Conservation (phyloP, 1,140 invertebrate species). For the Drosophila persimilis region DNA sequence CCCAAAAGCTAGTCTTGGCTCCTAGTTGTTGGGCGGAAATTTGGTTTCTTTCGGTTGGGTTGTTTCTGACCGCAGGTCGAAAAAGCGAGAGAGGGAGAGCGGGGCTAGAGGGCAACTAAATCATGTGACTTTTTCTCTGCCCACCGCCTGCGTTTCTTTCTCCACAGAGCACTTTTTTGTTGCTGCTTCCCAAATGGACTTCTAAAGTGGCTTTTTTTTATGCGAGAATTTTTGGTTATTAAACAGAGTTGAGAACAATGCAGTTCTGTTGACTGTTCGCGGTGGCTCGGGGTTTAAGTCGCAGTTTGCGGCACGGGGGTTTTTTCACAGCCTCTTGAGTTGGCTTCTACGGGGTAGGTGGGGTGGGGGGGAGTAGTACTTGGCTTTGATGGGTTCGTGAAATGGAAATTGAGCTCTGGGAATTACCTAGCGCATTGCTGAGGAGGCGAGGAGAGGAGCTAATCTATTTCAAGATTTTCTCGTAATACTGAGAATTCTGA, state of each 20-base stretch:
- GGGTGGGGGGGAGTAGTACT: conserved; percentile 4
- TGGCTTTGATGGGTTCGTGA: conserved; percentile 16
- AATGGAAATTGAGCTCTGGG: conserved; percentile 35
- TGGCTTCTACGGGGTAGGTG: conserved; percentile 4
- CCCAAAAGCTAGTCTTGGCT: too few relatives aligned
- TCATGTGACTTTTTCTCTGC: conserved; percentile 71
- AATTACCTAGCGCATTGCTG: conserved; percentile 25
- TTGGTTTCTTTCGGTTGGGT: conserved; percentile 37
- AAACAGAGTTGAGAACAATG: conserved; percentile 68
- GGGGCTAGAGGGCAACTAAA: conserved; percentile 59
- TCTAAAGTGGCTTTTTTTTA: conserved; percentile 51
- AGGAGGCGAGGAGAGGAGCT: background rate
- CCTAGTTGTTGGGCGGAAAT: conserved; percentile 58
- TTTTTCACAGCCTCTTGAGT: conserved; percentile 7
- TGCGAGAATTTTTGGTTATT: conserved; percentile 70
- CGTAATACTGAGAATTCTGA: conserved; percentile 29
- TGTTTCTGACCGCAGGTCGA: conserved; percentile 27
- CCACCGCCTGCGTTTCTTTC: background rate
- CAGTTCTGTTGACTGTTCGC: conserved; percentile 54
- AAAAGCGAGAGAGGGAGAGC: conserved; percentile 24
- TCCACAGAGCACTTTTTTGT: conserved; percentile 20
- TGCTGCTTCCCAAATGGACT: conserved; percentile 32
- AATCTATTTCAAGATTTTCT: conserved; percentile 22
- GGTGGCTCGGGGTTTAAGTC: conserved; percentile 32
- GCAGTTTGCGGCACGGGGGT: conserved; percentile 30